phyloP scores from a whole-genome alignment of 2,113 vertebrate genomes.

The Australoheros scitulus region DNA sequence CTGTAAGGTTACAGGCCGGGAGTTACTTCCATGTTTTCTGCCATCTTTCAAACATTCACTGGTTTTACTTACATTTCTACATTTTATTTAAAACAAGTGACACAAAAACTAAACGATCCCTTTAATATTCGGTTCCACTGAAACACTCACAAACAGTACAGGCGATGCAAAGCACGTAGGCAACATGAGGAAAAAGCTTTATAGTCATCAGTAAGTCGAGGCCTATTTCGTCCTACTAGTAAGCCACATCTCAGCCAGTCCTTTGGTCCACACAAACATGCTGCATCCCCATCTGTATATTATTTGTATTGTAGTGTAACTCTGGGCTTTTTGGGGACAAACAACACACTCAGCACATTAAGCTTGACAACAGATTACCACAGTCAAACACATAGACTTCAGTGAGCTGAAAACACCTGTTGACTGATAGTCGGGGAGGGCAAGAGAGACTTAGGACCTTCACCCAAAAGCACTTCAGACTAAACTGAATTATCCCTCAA shows the following conservation, averaged over 20 bases:
- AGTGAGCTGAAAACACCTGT: background rate
- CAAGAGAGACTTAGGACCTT: background rate
- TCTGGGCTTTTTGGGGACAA: background rate
- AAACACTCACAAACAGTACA: conserved; percentile 18
- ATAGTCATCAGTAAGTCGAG: background rate
- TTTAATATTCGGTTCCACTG: conserved; percentile 21
- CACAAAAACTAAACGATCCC: background rate
- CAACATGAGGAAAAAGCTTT: background rate
- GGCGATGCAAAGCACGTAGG: conserved; percentile 14
- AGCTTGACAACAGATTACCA: background rate
- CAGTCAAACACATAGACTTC: background rate
- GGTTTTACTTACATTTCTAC: background rate
- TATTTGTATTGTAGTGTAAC: background rate
- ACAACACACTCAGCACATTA: background rate
- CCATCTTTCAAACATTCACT: background rate
- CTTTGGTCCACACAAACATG: conserved; percentile 1
- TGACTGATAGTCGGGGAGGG: background rate
- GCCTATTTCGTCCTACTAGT: background rate
- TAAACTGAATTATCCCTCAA: background rate
- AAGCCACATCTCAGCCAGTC: background rate
- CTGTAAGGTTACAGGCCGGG: no score
- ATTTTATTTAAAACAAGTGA: background rate
- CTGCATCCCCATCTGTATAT: background rate
- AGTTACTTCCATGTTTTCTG: background rate
- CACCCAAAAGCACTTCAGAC: background rate